Base-by-base conservation (phyloP, 2,888 invertebrate species). In the Dryobotodes eremita region DNA sequence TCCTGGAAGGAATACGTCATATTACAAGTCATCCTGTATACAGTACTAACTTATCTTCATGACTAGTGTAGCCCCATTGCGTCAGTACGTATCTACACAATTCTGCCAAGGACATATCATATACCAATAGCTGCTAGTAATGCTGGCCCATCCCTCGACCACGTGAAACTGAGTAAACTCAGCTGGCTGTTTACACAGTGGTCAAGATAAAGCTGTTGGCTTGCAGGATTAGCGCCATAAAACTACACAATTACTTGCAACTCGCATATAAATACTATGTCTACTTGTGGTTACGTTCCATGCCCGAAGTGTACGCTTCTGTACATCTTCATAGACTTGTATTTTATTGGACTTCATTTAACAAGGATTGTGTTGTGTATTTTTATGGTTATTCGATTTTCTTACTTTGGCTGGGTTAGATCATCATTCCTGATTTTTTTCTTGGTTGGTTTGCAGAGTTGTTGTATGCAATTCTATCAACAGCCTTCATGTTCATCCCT, bases 161-260 rank as follows among this genome's bases (percentile, higher is more conserved):
- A 50, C 68, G 64, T 72, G 68, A 64, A 1, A 55, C 42, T 59
- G 64, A 17, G 64, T 46, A 61, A 46, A 64, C 50, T 31, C 83
- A 82, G 68, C 71, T 31, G 68, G 59, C 57, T 66, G 86, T 75
- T 71, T 69, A 55, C 72, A n/a, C 75, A 64, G 69, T 72, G 86
- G 83, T 78, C 74, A 82, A 69, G 84, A 82, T 77, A 75, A 77
- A 82, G 53, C 59, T 71, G 77, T 81, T 69, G 62, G 55, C 64
- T 77, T 62, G 50, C 8, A 75, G 68, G 71, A 82, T 83, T 65
- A 84, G 20, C 81, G 55, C 64, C 64, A 57, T 76, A 48, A 73
- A 82, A 64, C 69, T 71, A 71, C 53, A 69, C 73, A 64, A 69
- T 55, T 77, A 71, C 86, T 74, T 68, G 50, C 42, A 71, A 36